Evolutionary conservation across 2,113 vertebrate genomes (phyloP), one percentile per base, ranked within the genome.

Genomic region (Phaethornis superciliosus): DNA sequence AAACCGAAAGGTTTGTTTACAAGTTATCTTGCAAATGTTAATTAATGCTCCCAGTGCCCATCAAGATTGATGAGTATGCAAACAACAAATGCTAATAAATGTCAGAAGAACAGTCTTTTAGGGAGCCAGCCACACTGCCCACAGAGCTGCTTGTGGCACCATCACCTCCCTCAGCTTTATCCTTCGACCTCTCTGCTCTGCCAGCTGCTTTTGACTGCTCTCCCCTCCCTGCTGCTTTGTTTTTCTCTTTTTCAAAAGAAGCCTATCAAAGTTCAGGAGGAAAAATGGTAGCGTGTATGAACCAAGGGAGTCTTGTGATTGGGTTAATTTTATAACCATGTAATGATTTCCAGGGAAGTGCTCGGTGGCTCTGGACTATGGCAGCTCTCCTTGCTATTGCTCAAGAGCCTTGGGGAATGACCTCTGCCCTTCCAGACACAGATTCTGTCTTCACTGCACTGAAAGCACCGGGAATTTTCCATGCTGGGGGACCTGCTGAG

Each of bases 291-390:
- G 59, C 85, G 68, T 58, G 68, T 3, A 30, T 6, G 1, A 93
- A 90, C 67, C 65, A 85, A 75, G 55, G 12, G 15, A 40, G 96
- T 96, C 93, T 51, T 74, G 94, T 97, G 97, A 97, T 95, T 77
- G 16, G 65, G 97, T 98, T 97, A 97, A 97, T 98, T 97, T 97
- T 97, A 93, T 92, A 97, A 94, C 97, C 90, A 93, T 79, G 75
- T 95, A 96, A 96, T 97, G 90, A 97, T 96, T 97, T 96, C 95
- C 91, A 96, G 89, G 85, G 21, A 90, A 92, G 79, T 1, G 18
- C 46, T 69, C 1, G 1, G 40, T 13, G 51, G 67, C 71, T 92
- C 58, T 82, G 84, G 74, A 35, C 77, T 64, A 42, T 74, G 77
- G 70, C 64, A 68, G 83, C 70, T 85, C 81, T 47, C 80, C 87